Evolutionary conservation across 2,888 invertebrate genomes (phyloP).

Genomic region (Rhingia rostrata): DNA sequence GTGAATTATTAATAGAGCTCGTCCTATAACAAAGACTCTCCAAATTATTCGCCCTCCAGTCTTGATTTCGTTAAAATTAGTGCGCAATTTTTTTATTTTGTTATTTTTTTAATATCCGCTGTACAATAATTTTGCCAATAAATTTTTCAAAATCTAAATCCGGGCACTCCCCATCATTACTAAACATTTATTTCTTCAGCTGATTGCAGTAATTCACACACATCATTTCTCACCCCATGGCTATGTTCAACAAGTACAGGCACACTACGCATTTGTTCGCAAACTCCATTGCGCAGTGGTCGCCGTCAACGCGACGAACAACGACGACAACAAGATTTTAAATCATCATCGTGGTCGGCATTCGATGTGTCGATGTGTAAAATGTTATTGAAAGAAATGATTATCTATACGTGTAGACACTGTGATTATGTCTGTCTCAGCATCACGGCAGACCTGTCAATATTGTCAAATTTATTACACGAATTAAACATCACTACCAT

Average conservation of each 20-base stretch:
- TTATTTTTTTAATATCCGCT: not conserved
- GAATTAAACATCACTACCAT: constrained; percentile 66
- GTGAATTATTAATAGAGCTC: too few relatives aligned
- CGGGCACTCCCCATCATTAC: constrained; percentile 31
- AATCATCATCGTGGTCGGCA: constrained; percentile 45
- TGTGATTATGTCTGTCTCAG: constrained; percentile 56
- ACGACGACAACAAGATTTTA: constrained; percentile 17
- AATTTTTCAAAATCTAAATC: constrained; percentile 39
- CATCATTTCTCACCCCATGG: constrained; percentile 16
- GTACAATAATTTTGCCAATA: not conserved
- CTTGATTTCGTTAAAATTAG: too few relatives aligned
- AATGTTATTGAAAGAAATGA: constrained; percentile 28
- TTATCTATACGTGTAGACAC: constrained; percentile 50
- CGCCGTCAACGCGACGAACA: not conserved
- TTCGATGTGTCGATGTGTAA: not conserved
- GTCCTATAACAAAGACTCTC: too few relatives aligned
- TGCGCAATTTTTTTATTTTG: not conserved
- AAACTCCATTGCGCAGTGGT: not conserved
- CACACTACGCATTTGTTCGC: constrained; percentile 38
- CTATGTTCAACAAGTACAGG: constrained; percentile 1
- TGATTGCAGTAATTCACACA: constrained; percentile 31
- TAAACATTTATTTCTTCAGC: constrained; percentile 3
- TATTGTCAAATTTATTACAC: constrained; percentile 74
- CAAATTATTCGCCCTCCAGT: too few relatives aligned
- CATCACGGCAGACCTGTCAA: constrained; percentile 71